phyloP scores from a whole-genome alignment of 2,113 vertebrate species.

The Eptatretus burgeri region DNA sequence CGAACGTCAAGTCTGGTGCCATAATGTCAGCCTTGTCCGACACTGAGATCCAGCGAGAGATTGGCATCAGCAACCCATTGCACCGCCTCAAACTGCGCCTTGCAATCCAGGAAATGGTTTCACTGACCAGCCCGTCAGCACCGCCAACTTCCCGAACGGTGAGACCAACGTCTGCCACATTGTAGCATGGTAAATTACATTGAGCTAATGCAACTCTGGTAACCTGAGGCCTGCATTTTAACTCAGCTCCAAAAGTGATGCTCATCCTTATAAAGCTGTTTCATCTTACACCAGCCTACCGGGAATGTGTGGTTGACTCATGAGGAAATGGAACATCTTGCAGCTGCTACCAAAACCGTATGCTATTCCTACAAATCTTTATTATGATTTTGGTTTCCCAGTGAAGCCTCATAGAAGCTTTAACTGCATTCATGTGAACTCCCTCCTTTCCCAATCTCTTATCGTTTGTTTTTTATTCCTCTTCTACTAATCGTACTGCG shows the following conservation, averaged over 20 bases:
- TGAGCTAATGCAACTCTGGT: too few relatives aligned
- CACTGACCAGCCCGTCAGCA: slow-evolving; percentile 64
- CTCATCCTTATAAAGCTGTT: too few relatives aligned
- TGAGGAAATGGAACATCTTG: slow-evolving; percentile 92
- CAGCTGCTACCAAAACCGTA: slow-evolving; percentile 66
- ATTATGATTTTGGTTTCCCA: too few relatives aligned
- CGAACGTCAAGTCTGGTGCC: slow-evolving; percentile 86
- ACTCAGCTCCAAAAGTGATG: too few relatives aligned
- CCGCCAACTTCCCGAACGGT: slow-evolving; percentile 54
- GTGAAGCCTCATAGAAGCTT: too few relatives aligned
- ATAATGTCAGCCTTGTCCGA: slow-evolving; percentile 88
- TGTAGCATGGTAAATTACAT: background rate
- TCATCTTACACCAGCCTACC: slow-evolving; percentile 32
- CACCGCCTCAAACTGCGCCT: slow-evolving; percentile 70
- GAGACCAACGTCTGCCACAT: slow-evolving; percentile 12
- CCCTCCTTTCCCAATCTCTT: too few relatives aligned
- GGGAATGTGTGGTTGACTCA: slow-evolving; percentile 97
- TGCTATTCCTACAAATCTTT: too few relatives aligned
- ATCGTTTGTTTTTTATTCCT: too few relatives aligned
- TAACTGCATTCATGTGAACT: too few relatives aligned
- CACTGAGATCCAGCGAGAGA: slow-evolving; percentile 88
- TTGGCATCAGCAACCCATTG: slow-evolving; percentile 81
- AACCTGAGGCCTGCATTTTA: too few relatives aligned
- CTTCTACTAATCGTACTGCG: too few relatives aligned
- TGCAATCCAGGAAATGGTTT: slow-evolving; percentile 96